Conservation (phyloP, 1,140 invertebrate genomes). For the Acromyrmex echinatior region DNA sequence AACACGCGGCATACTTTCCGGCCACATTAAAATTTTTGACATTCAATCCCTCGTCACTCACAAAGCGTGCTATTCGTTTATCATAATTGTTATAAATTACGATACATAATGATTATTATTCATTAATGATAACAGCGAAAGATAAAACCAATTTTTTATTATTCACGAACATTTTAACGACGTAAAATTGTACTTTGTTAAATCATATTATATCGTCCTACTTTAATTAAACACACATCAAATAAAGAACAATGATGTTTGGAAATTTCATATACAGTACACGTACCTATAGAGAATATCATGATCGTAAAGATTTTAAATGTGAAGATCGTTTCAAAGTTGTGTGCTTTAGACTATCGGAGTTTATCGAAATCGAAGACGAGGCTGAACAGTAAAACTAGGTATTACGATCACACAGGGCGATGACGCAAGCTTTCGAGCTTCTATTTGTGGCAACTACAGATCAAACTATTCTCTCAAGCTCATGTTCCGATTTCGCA, state of each 20-base stretch:
- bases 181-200: background rate
- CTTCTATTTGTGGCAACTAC: conserved; percentile 71
- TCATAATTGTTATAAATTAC: background rate
- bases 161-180: background rate
- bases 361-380: conserved; percentile 56
- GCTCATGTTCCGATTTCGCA: conserved; percentile 62
- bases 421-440: conserved; percentile 70
- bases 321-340: conserved; percentile 29
- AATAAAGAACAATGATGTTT: background rate
- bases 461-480: conserved; percentile 60
- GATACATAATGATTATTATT: background rate
- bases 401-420: conserved; percentile 66
- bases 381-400: conserved; percentile 50
- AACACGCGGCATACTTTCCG: background rate
- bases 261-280: background rate
- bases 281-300: background rate
- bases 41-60: background rate
- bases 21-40: background rate
- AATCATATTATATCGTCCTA: background rate
- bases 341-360: background rate
- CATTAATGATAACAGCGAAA: background rate
- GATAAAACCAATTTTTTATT: background rate
- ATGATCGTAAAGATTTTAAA: conserved; percentile 43
- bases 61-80: background rate
- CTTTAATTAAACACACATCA: background rate